Percentiles rank a stretch among this genome's conserved stretches.
These are phyloP conservation scores for Rhopilema esculentum DNA, from an alignment of 30 jellyfish, hydroid and myxozoan species.

Conservation along the genomic window DNA sequence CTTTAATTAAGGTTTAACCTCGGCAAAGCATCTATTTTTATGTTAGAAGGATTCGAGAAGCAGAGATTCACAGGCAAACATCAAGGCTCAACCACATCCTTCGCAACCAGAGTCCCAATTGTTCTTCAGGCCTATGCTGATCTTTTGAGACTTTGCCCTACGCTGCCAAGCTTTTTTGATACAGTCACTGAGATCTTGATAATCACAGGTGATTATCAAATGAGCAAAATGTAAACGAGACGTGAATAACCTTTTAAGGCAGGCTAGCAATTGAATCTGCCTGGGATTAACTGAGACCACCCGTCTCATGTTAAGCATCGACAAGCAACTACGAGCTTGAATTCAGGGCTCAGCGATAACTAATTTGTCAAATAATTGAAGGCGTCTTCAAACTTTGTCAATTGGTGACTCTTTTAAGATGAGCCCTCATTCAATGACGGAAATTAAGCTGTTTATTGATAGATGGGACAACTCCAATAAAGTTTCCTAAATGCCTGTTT, in stretches of 20 bases:
- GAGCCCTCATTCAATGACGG: no score
- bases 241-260: conserved; percentile 37
- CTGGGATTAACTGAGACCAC: conserved; percentile 38
- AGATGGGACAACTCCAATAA: no score
- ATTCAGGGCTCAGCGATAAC: background rate
- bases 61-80: conserved; percentile 29
- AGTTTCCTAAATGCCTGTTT: no score
- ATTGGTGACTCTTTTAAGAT: no score
- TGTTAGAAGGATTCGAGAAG: conserved; percentile 9
- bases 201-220: conserved; percentile 35
- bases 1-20: conserved; percentile 13
- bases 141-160: conserved; percentile 16
- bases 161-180: conserved; percentile 31
- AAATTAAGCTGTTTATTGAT: no score
- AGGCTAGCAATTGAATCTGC: conserved; percentile 29
- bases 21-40: conserved; percentile 2
- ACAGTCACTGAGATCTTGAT: conserved; percentile 30
- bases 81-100: conserved; percentile 19
- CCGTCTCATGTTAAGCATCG: conserved; percentile 27
- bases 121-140: conserved; percentile 4
- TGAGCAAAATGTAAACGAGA: conserved; percentile 32
- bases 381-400: no score
- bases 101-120: conserved; percentile 10
- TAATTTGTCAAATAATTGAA: no score
- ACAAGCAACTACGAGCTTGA: background rate